phyloP scores from a whole-genome alignment of 2,888 invertebrate genomes.

The Heliconius ethilla region DNA sequence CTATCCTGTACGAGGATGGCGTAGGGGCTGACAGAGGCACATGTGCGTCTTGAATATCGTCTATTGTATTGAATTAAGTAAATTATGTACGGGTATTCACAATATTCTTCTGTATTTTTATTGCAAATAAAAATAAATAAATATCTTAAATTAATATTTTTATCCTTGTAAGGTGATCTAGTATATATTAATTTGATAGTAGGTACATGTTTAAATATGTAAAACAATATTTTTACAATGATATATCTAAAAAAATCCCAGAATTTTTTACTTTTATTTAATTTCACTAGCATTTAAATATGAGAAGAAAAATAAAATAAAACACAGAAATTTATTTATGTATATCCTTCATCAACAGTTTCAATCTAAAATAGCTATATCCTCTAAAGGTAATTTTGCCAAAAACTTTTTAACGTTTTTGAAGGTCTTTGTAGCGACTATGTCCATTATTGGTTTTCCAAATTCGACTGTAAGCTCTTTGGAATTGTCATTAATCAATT shows the following conservation, averaged over 20 bases:
- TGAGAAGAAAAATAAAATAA: background rate
- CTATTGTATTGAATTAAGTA: background rate
- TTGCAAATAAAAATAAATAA: too few relatives aligned
- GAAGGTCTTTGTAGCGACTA: conserved; percentile 55
- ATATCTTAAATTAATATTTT: too few relatives aligned
- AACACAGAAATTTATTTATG: background rate
- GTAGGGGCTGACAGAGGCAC: conserved; percentile 8
- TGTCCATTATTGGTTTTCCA: conserved; percentile 63
- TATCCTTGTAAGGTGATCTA: too few relatives aligned
- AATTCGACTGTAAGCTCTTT: conserved; percentile 63
- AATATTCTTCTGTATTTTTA: too few relatives aligned
- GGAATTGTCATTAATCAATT: conserved; percentile 70
- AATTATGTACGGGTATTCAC: too few relatives aligned
- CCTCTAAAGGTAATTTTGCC: conserved; percentile 55
- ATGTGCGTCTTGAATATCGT: background rate
- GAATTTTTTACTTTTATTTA: too few relatives aligned
- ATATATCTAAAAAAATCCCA: too few relatives aligned
- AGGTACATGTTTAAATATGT: too few relatives aligned
- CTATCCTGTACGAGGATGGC: conserved; percentile 45
- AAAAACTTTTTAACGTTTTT: conserved; percentile 58
- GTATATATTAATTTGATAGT: too few relatives aligned
- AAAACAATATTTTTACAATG: too few relatives aligned
- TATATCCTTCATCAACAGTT: background rate
- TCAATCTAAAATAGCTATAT: conserved; percentile 52
- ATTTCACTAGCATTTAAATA: background rate